Evolutionary conservation across 2,888 invertebrate species (phyloP).

Genomic region (Agriotes lineatus): DNA sequence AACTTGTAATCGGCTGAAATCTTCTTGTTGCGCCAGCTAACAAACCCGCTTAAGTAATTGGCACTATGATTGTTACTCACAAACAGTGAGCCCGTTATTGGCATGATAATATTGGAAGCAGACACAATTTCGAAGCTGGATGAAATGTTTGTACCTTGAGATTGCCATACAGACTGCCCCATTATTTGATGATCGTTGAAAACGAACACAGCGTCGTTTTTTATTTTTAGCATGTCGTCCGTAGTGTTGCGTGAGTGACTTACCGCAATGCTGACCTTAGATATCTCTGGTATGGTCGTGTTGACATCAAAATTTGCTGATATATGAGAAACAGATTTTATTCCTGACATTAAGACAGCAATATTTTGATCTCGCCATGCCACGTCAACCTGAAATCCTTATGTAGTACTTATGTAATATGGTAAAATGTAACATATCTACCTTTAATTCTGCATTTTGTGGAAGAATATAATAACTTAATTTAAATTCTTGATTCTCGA

Average conservation of each 20-base stretch:
- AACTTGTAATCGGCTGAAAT: conserved; percentile 44
- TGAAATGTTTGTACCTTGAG: conserved; percentile 36
- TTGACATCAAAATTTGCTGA: conserved; percentile 48
- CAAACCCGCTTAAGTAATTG: conserved; percentile 34
- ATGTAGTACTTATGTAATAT: too few relatives aligned
- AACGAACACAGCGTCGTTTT: conserved; percentile 42
- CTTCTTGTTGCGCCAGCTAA: conserved; percentile 46
- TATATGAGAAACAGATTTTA: conserved; percentile 40
- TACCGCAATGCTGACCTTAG: conserved; percentile 43
- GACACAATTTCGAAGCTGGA: conserved; percentile 47
- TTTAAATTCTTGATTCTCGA: conserved; percentile 50
- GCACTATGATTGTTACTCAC: conserved; percentile 42
- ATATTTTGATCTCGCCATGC: conserved; percentile 50
- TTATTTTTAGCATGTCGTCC: conserved; percentile 24
- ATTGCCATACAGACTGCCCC: conserved; percentile 43
- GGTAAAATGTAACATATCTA: too few relatives aligned
- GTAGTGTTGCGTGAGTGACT: conserved; percentile 37
- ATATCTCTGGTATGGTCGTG: conserved; percentile 50
- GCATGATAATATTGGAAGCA: conserved; percentile 42
- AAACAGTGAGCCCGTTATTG: conserved; percentile 42
- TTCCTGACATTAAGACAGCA: conserved; percentile 45
- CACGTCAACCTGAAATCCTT: conserved; percentile 47
- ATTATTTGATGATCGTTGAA: conserved; percentile 49
- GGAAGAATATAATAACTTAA: conserved; percentile 47
- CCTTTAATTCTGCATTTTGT: conserved; percentile 50